A percentile compares a stretch with the other conserved stretches of the same genome.
phyloP scores from a whole-genome alignment of 2,888 invertebrate species.

The Scotopteryx bipunctaria region DNA sequence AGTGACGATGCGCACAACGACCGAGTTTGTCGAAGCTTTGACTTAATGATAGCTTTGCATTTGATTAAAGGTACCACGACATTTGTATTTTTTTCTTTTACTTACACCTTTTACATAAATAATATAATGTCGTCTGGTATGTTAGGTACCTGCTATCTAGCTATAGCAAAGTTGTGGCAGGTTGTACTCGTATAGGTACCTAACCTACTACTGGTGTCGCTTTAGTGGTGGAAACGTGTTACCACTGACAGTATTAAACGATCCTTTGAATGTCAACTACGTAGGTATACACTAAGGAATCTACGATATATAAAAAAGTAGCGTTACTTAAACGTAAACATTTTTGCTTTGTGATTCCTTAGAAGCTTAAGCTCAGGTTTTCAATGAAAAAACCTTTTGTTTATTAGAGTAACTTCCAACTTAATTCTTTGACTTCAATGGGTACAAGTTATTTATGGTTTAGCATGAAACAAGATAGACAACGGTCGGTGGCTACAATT shows the following conservation, averaged over 20 bases:
- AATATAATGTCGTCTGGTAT: background rate
- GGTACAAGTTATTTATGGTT: no score
- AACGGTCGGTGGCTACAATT: conserved; percentile 13
- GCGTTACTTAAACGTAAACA: no score
- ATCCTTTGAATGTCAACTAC: conserved; percentile 50
- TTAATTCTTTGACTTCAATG: no score
- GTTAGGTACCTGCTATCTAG: conserved; percentile 31
- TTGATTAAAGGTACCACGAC: conserved; percentile 78
- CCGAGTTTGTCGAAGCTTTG: conserved; percentile 70
- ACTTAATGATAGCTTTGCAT: conserved; percentile 80
- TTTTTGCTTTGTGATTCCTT: no score
- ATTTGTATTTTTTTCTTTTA: conserved; percentile 66
- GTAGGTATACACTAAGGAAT: no score
- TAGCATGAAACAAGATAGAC: background rate
- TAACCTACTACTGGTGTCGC: conserved; percentile 47
- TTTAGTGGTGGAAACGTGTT: conserved; percentile 59
- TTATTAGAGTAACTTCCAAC: no score
- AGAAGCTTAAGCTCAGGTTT: no score
- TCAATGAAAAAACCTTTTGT: no score
- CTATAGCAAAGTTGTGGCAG: conserved; percentile 42
- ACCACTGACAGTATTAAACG: conserved; percentile 61
- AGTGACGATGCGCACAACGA: conserved; percentile 78
- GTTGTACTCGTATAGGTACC: conserved; percentile 51
- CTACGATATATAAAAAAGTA: no score
- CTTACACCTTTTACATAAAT: conserved; percentile 29